A percentile compares a stretch with the other conserved stretches of the same genome.
Conservation (phyloP, 2,888 invertebrate species). For the Philaethria dido region DNA sequence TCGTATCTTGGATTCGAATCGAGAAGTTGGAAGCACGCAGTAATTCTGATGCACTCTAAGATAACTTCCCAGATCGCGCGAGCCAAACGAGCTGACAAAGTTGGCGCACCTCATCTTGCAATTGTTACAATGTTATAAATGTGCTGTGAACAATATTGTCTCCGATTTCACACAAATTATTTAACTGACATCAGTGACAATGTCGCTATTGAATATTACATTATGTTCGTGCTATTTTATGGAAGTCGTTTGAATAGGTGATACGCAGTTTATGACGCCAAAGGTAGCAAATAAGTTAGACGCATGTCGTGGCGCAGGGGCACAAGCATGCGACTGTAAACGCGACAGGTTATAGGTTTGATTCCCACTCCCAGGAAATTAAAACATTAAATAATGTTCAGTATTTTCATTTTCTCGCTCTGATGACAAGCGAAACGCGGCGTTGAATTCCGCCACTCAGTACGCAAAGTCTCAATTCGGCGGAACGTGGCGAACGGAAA, state of each 20-base stretch:
- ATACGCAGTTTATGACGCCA: not conserved
- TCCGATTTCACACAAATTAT: conserved; percentile 21
- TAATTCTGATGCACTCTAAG: conserved; percentile 77
- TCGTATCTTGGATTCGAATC: conserved; percentile 65
- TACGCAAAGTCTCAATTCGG: too few relatives aligned
- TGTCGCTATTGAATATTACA: conserved; percentile 1
- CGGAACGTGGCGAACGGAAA: too few relatives aligned
- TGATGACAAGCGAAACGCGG: too few relatives aligned
- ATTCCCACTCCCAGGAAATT: too few relatives aligned
- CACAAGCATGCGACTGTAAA: too few relatives aligned
- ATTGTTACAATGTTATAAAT: conserved; percentile 52
- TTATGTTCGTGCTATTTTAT: not conserved
- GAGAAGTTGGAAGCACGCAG: conserved; percentile 71
- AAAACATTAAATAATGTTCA: too few relatives aligned
- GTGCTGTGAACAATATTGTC: conserved; percentile 33
- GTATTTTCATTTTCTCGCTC: too few relatives aligned
- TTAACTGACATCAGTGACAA: conserved; percentile 1
- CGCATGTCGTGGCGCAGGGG: too few relatives aligned
- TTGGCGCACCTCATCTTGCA: conserved; percentile 55
- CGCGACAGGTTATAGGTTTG: too few relatives aligned
- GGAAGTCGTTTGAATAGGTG: not conserved
- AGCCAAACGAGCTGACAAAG: conserved; percentile 75
- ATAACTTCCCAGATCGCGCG: conserved; percentile 73
- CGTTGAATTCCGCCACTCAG: too few relatives aligned
- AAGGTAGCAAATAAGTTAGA: not conserved